Evolutionary conservation across 2,797 vertebrate species (phyloP), one percentile per base, ranked within the genome.

Genomic region (Adelosebastes latens): DNA sequence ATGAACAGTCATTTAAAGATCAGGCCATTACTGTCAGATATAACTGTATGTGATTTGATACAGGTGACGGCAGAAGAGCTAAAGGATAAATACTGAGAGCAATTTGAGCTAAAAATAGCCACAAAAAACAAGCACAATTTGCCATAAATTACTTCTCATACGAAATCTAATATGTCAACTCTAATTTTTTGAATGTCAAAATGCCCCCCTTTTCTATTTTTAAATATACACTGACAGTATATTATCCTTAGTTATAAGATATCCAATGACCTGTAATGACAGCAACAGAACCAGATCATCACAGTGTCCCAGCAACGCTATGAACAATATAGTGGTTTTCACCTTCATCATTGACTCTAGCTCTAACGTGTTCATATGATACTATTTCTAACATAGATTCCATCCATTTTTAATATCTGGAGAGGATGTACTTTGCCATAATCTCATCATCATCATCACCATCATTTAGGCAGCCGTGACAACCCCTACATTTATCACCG

Each of bases 1-100:
- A 87, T 55, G 39, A 70, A 62, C 14, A 60, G 67, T 78, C 74
- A 39, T 82, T 87, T 76, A 68, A 31, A 68, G 72, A 85, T 64
- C 68, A 75, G 75, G 13, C 34, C 65, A 53, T 85, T 81, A 81
- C 70, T 58, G 67, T 68, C 66, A 49, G 56, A 60, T 63, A 56
- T 52, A 52, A 52, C 32, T 75, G 29, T 12, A 22, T 76, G 63
- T 36, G 71, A 81, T 49, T 67, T 69, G 32, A 76, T 77, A 24
- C 52, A 71, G 53, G 60, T 49, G 60, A 73, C n/a, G 31, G 34
- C 42, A 79, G 79, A 77, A 58, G 27, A 69, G 32, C 42, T 64
- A 53, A 36, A 64, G 25, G 53, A 34, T 36, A 31, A 78, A 65
- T 39, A 59, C 2, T 29, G 20, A 63, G n/a, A 52, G 42, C 6